Evolutionary conservation across 2,888 invertebrate species (phyloP).

Genomic region (Pemphredon lugubris): DNA sequence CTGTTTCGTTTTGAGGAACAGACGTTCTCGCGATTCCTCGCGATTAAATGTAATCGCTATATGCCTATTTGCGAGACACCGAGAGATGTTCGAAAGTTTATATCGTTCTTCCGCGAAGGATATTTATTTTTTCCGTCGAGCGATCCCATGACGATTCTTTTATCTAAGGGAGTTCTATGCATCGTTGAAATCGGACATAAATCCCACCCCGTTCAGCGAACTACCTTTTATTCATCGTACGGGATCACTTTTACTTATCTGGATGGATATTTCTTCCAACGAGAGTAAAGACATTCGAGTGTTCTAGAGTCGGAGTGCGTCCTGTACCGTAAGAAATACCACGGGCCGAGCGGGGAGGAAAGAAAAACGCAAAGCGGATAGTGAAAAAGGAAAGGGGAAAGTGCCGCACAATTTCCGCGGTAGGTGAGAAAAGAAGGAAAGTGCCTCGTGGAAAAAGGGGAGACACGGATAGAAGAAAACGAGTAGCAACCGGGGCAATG

Average conservation of each 20-base stretch:
- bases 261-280: conserved; percentile 25
- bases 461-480: neutral
- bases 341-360: conserved; percentile 10
- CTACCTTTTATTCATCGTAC: conserved; percentile 5
- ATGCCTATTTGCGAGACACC: no score
- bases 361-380: conserved; percentile 43
- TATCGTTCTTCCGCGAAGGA: no score
- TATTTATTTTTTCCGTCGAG: neutral
- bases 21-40: neutral
- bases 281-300: conserved; percentile 19
- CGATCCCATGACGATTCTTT: neutral
- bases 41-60: neutral
- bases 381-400: conserved; percentile 11
- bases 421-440: conserved; percentile 15
- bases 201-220: conserved; percentile 19
- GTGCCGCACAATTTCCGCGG: conserved; percentile 50
- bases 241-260: conserved; percentile 13
- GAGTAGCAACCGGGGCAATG: neutral
- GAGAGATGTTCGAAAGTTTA: no score
- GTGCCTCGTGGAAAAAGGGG: conserved; percentile 5
- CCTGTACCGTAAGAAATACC: conserved; percentile 29
- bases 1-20: neutral
- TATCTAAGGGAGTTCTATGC: conserved; percentile 12
- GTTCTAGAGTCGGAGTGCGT: conserved; percentile 26
- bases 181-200: conserved; percentile 29